Evolutionary conservation across 2,797 vertebrate genomes (phyloP), one percentile per base, ranked within the genome.

Genomic region (Takifugu ocellatus): DNA sequence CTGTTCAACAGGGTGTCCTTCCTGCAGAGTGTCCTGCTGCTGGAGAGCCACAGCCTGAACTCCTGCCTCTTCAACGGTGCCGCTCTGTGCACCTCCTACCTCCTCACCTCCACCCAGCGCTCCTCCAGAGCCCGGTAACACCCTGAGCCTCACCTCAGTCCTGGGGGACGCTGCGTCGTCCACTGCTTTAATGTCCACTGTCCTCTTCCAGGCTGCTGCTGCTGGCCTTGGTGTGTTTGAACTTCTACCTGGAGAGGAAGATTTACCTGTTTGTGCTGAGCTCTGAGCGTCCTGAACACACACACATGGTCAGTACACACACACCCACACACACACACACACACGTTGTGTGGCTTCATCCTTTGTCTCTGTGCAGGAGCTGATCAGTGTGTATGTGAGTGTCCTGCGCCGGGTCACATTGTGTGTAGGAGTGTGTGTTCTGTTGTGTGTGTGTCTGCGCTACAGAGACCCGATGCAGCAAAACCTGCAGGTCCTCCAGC

Each of bases 11-110:
- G 82, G 57, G 74, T 94, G 1, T 82, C 91, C 33, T 93, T 91
- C 77, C 82, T 94, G 63, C 92, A 93, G 66, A 92, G 74, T 45
- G 93, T 93, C 78, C 79, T 94, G 51, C 68, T 94, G 81, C 84
- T 90, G 14, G 92, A 93, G 70, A 85, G 92, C 0, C 88, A 91
- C 66, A 91, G 89, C 0, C 72, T 93, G 43, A 88, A 87, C 77
- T 93, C 91, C 12, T 75, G 89, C 63, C 78, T 91, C 58, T 93
- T 92, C 81, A 92, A 92, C 12, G 83, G 88, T 2, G 77, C 91
- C 48, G 91, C 87, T 0, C 84, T 92, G 15, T 84, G 71, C 1
- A 61, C 78, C 8, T 62, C 83, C 31, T 92, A 91, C 70, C 75
- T 93, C 3, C 65, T 93, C 58, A 93, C 91, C 24, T 83, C 89